A percentile compares a stretch with the other conserved stretches of the same genome.
phyloP scores from a whole-genome alignment of 2,797 vertebrate genomes.

The Channa striata region DNA sequence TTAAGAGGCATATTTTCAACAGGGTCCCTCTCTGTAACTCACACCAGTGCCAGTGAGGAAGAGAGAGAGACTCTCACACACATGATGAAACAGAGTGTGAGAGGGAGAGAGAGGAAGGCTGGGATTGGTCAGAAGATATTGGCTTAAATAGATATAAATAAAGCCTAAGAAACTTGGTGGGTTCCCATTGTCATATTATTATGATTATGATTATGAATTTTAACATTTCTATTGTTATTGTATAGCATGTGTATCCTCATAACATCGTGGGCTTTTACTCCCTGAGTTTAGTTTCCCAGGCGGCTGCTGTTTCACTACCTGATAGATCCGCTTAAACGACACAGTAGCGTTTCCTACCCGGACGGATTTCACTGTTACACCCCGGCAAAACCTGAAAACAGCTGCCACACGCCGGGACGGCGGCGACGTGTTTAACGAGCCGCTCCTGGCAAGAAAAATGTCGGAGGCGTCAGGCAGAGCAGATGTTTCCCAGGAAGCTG shows the following conservation, averaged over 20 bases:
- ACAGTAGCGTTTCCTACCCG: conserved; percentile 54
- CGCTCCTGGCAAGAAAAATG: conserved; percentile 20
- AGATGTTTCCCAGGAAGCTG: conserved; percentile 12
- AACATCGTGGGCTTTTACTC: too few relatives aligned
- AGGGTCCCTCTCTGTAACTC: conserved; percentile 6
- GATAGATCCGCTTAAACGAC: neutral
- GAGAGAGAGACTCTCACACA: conserved; percentile 4
- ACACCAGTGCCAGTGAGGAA: conserved; percentile 13
- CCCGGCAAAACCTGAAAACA: conserved; percentile 17
- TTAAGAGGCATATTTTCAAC: conserved; percentile 75
- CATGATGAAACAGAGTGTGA: neutral
- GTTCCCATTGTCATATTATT: neutral
- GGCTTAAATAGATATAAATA: too few relatives aligned
- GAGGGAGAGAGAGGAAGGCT: neutral
- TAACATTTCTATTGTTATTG: neutral
- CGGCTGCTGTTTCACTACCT: neutral
- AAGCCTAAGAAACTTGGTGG: too few relatives aligned
- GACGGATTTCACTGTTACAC: conserved; percentile 49
- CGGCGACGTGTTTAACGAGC: neutral
- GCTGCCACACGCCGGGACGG: fast-evolving
- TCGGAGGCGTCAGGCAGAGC: conserved; percentile 10
- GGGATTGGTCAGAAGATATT: too few relatives aligned
- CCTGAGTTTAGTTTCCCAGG: neutral
- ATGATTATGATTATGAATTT: neutral
- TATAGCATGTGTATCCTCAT: too few relatives aligned